Conservation (phyloP, 2,797 vertebrate genomes). For the Trachurus trachurus region DNA sequence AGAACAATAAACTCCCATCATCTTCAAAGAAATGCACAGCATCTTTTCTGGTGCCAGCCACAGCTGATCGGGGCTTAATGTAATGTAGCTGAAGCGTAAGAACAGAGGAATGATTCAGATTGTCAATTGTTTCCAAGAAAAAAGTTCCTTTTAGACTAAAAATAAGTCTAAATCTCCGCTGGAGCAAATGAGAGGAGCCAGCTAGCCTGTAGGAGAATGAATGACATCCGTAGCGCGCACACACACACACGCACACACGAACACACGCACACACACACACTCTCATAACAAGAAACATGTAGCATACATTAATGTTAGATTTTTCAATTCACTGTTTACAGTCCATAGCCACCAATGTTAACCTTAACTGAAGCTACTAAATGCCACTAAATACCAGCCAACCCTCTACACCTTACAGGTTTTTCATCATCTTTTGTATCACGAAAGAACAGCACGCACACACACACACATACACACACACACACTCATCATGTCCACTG, state of each 20-base stretch:
- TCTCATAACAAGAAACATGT: neutral
- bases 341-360: conserved; percentile 24
- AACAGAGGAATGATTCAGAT: conserved; percentile 6
- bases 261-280: neutral
- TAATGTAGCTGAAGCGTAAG: neutral
- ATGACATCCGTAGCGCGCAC: conserved; percentile 5
- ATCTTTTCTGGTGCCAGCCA: neutral
- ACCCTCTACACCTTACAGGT: conserved; percentile 42
- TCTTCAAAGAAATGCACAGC: neutral
- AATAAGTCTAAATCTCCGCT: conserved; percentile 27
- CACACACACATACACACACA: conserved; percentile 15
- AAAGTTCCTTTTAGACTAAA: conserved; percentile 21
- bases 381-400: conserved; percentile 50
- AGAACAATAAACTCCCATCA: neutral
- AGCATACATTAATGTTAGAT: neutral
- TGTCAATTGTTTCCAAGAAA: conserved; percentile 23
- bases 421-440: conserved; percentile 50
- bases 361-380: conserved; percentile 35
- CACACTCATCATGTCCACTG: conserved; percentile 46
- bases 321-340: conserved; percentile 15
- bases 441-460: conserved; percentile 20
- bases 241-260: conserved; percentile 1
- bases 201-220: conserved; percentile 12
- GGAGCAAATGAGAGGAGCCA: conserved; percentile 16
- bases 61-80: neutral